A percentile compares a stretch with the other conserved stretches of the same genome.
Evolutionary conservation across 2,888 invertebrate species (phyloP).

Genomic region (Acheta domesticus): DNA sequence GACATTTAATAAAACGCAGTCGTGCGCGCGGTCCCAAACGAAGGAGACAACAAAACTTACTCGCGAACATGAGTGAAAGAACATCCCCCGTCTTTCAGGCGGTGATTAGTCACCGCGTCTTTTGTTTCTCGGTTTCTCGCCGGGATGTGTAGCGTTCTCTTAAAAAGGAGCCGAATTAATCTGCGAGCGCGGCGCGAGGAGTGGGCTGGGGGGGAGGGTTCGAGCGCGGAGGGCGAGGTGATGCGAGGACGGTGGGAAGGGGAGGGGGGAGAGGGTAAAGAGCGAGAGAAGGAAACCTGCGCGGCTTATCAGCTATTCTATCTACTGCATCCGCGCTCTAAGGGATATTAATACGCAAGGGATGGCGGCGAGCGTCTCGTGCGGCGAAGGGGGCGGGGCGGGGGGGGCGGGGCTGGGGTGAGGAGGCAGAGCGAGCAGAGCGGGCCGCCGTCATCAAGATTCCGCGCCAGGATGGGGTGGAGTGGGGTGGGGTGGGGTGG

Average conservation of each 20-base stretch:
- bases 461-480: not conserved
- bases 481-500: too few species aligned
- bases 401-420: not conserved
- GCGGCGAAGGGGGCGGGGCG: not conserved
- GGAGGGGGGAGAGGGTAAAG: too few species aligned
- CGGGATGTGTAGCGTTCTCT: too few species aligned
- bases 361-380: not conserved
- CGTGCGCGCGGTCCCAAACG: too few species aligned
- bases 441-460: not conserved
- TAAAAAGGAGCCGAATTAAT: too few species aligned
- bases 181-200: too few species aligned
- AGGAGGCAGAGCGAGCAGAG: not conserved
- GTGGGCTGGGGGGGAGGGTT: too few species aligned
- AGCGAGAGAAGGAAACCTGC: too few species aligned
- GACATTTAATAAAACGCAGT: not conserved
- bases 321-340: not conserved
- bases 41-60: not conserved
- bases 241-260: too few species aligned
- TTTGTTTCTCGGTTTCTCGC: not conserved
- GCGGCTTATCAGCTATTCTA: not conserved
- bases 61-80: constrained; percentile 18
- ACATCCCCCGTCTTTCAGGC: not conserved
- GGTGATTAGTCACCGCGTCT: constrained; percentile 18
- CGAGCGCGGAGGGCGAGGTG: too few species aligned
- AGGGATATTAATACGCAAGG: not conserved